phyloP scores from a whole-genome alignment of 2,888 invertebrate species.

The Phlogophora meticulosa region DNA sequence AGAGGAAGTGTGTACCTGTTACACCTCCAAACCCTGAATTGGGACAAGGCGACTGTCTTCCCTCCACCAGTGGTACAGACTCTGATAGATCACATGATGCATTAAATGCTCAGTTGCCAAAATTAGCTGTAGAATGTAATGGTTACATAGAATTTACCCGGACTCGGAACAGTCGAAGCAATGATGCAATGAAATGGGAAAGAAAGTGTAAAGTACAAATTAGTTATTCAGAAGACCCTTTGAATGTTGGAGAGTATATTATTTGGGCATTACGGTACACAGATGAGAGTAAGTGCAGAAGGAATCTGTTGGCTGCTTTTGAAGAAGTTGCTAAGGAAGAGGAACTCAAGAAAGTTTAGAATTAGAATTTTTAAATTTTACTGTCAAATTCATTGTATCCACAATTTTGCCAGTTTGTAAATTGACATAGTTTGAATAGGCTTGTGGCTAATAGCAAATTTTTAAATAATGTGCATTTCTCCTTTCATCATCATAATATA shows the following conservation, averaged over 20 bases:
- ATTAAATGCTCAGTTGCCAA: constrained; percentile 85
- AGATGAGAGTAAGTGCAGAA: constrained; percentile 91
- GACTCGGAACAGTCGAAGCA: constrained; percentile 79
- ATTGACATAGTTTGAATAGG: constrained; percentile 9
- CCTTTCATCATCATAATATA: no score
- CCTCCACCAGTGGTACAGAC: constrained; percentile 85
- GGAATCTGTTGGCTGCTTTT: constrained; percentile 90
- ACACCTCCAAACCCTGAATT: constrained; percentile 85
- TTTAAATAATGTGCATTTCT: no score
- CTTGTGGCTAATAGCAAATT: no score
- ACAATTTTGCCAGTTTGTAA: constrained; percentile 33
- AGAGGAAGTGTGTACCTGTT: constrained; percentile 78
- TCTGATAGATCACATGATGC: constrained; percentile 82
- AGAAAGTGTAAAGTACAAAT: constrained; percentile 92
- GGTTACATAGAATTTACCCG: constrained; percentile 87
- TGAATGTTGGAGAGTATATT: constrained; percentile 90
- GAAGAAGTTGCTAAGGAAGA: constrained; percentile 82
- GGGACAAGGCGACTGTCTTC: constrained; percentile 88
- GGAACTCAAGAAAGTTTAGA: constrained; percentile 69
- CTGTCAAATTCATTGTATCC: constrained; percentile 41
- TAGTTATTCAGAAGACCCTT: constrained; percentile 90
- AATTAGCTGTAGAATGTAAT: constrained; percentile 86
- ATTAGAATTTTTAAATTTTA: constrained; percentile 43
- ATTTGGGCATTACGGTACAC: constrained; percentile 92
- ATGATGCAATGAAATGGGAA: constrained; percentile 91